These are phyloP conservation scores for Microcebus lehilahytsara DNA, from an alignment of 2,113 vertebrate species.

Conservation along the genomic window DNA sequence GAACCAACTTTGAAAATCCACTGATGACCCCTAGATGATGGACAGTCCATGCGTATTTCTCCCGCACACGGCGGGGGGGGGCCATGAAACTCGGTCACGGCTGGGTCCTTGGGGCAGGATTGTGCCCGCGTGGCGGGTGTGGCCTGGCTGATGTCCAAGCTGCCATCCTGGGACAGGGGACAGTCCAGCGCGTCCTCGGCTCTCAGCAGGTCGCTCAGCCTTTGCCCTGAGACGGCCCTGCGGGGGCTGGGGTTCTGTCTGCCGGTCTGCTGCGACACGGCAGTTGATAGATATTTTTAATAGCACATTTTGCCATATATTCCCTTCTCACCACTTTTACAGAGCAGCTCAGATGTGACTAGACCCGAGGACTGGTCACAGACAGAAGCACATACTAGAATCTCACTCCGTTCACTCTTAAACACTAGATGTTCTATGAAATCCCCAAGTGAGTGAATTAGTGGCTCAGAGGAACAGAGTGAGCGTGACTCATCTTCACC, in stretches of 20 bases:
- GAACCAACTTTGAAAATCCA: neutral
- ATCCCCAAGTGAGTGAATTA: neutral
- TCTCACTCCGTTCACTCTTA: neutral
- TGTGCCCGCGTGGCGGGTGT: rapidly evolving
- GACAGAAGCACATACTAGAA: neutral
- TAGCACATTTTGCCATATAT: rapidly evolving
- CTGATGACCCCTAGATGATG: rapidly evolving
- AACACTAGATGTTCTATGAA: neutral
- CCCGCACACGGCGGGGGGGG: rapidly evolving
- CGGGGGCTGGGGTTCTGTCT: neutral
- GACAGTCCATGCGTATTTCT: rapidly evolving
- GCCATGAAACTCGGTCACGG: neutral
- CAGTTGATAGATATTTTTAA: neutral
- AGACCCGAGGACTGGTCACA: neutral
- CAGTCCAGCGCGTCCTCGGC: rapidly evolving
- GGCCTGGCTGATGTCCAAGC: neutral
- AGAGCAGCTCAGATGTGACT: neutral
- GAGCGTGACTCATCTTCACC: too few species aligned
- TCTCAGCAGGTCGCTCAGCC: neutral
- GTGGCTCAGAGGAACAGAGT: too few species aligned
- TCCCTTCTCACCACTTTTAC: neutral
- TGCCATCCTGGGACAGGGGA: too few species aligned
- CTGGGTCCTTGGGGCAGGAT: too few species aligned
- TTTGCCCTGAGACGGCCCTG: rapidly evolving
- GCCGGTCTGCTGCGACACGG: neutral